These are phyloP conservation scores for Corvus cornix DNA, from an alignment of 2,113 vertebrate species.

Conservation along the genomic window DNA sequence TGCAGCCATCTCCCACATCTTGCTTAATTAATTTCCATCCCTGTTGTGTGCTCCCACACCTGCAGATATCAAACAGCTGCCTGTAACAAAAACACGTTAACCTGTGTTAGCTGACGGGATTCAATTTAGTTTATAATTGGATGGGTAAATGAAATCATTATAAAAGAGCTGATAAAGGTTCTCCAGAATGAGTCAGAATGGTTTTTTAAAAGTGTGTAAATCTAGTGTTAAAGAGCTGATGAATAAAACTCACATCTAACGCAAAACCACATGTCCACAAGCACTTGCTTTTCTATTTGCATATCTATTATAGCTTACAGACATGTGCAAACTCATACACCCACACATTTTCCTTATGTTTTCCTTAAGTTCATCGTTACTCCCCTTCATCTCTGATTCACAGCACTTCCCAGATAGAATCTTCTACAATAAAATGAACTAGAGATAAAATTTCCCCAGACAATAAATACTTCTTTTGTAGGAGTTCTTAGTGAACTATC, in stretches of 20 bases:
- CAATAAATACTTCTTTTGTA: constrained; percentile 21
- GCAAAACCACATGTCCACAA: constrained; percentile 57
- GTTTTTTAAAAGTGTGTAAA: constrained; percentile 32
- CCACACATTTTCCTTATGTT: constrained; percentile 46
- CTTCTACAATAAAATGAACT: constrained; percentile 28
- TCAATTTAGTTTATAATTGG: constrained; percentile 7
- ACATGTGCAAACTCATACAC: constrained; percentile 57
- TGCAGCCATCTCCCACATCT: constrained; percentile 43
- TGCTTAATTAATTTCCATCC: constrained; percentile 28
- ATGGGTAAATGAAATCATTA: constrained; percentile 2
- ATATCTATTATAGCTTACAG: constrained; percentile 52
- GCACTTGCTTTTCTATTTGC: constrained; percentile 52
- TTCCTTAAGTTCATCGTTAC: constrained; percentile 51
- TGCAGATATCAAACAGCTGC: constrained; percentile 49
- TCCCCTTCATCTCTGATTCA: constrained; percentile 56
- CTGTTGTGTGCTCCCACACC: constrained; percentile 32
- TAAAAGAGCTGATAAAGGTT: constrained; percentile 38
- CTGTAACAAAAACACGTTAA: not conserved
- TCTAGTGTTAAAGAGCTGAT: constrained; percentile 17
- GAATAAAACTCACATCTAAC: constrained; percentile 39
- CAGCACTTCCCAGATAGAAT: constrained; percentile 48
- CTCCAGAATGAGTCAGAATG: not conserved
- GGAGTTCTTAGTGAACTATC: not conserved
- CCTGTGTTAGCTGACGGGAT: not conserved
- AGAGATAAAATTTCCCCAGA: constrained; percentile 39